These are phyloP conservation scores for Lochmaea capreae DNA, from an alignment of 2,888 invertebrate species.

Conservation along the genomic window DNA sequence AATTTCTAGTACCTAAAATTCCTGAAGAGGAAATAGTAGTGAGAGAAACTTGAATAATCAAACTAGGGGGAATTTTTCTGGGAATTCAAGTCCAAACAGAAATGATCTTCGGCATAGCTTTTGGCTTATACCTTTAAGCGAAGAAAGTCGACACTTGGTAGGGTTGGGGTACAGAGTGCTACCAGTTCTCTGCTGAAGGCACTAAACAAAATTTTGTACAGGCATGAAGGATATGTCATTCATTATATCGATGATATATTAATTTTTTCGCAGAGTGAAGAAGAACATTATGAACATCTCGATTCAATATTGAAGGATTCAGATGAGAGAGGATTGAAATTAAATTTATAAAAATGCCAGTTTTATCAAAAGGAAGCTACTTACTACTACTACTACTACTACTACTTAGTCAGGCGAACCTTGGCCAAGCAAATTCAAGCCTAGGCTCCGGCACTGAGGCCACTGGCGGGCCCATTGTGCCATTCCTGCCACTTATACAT, in stretches of 20 bases:
- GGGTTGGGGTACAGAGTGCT: conserved; percentile 18
- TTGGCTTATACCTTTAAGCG: neutral
- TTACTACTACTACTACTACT: conserved; percentile 14
- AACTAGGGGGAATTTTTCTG: too few relatives aligned
- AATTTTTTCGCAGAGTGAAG: conserved; percentile 15
- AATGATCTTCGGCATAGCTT: conserved; percentile 6
- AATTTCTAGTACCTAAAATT: too few relatives aligned
- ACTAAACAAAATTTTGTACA: conserved; percentile 10
- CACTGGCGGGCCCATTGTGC: too few relatives aligned
- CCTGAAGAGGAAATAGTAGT: too few relatives aligned
- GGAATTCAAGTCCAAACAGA: too few relatives aligned
- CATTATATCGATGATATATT: conserved; percentile 31
- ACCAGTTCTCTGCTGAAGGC: conserved; percentile 7
- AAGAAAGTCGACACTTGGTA: conserved; percentile 1
- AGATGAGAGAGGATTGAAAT: conserved; percentile 26
- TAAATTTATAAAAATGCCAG: conserved; percentile 27
- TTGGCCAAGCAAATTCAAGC: too few relatives aligned
- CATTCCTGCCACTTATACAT: too few relatives aligned
- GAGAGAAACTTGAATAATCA: too few relatives aligned
- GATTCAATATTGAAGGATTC: conserved; percentile 17
- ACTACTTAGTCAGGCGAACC: too few relatives aligned
- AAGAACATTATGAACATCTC: conserved; percentile 21
- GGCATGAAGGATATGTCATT: conserved; percentile 7
- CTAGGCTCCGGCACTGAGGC: too few relatives aligned
- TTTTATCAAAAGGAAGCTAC: conserved; percentile 23